These are phyloP conservation scores for Xiphorhynchus erythropygius DNA, from an alignment of 2,797 vertebrate genomes.

Conservation along the genomic window DNA sequence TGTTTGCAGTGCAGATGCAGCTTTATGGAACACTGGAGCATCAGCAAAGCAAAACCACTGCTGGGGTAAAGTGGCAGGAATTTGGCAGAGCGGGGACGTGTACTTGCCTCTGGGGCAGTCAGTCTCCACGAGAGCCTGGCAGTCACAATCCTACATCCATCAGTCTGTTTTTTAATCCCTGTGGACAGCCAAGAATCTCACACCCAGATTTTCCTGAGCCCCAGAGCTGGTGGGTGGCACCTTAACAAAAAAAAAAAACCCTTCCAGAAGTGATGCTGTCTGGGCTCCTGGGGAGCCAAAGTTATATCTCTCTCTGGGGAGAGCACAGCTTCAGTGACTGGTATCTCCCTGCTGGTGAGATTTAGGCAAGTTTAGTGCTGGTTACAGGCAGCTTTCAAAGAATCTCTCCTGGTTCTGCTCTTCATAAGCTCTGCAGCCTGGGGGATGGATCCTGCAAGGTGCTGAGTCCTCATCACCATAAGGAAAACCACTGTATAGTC, in stretches of 20 bases:
- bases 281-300: neutral
- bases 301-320: neutral
- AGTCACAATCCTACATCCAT: accelerated
- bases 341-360: neutral
- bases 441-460: neutral
- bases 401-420: neutral
- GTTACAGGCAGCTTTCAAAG: neutral
- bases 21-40: neutral
- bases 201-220: neutral
- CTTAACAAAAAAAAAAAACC: neutral
- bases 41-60: neutral
- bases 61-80: neutral
- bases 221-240: neutral
- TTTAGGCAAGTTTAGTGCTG: neutral
- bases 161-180: neutral
- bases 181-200: neutral
- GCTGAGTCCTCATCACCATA: neutral
- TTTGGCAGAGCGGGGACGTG: accelerated
- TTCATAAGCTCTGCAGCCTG: neutral
- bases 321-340: neutral
- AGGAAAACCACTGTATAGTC: neutral
- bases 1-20: neutral
- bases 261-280: neutral
- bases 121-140: neutral
- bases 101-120: neutral